These are phyloP conservation scores for Tor tambroides DNA, from an alignment of 2,113 vertebrate genomes.

Conservation along the genomic window DNA sequence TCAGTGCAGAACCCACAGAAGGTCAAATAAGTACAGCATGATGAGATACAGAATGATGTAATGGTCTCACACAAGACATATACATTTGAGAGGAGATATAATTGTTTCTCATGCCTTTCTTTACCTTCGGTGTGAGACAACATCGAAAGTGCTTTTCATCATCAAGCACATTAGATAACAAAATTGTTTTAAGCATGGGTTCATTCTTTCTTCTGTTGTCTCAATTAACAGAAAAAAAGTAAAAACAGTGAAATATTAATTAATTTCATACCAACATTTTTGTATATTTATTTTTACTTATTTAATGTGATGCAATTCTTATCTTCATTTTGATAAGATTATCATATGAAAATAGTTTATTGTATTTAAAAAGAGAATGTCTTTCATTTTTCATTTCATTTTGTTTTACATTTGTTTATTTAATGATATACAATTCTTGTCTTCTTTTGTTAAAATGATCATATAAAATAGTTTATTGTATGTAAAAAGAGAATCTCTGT, in stretches of 20 bases:
- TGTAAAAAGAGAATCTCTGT: neutral
- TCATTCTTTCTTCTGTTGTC: neutral
- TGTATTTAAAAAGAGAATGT: neutral
- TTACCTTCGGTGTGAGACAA: neutral
- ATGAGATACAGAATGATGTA: slow-evolving; percentile 43
- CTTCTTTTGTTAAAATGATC: neutral
- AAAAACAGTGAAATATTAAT: neutral
- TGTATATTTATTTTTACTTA: no score
- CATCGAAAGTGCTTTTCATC: neutral
- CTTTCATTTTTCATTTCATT: no score
- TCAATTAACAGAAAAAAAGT: neutral
- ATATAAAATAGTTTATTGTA: neutral
- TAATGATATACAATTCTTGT: neutral
- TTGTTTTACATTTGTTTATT: no score
- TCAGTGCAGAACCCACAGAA: slow-evolving; percentile 44
- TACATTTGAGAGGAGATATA: neutral
- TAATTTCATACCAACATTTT: neutral
- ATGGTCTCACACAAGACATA: slow-evolving; percentile 4
- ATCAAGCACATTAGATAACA: neutral
- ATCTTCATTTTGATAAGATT: neutral
- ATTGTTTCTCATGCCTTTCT: neutral
- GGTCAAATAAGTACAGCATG: slow-evolving; percentile 31
- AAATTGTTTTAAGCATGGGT: neutral
- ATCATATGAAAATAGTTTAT: neutral
- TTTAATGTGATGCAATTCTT: neutral